phyloP scores from a whole-genome alignment of 2,888 invertebrate genomes.

The Odontothrips loti region DNA sequence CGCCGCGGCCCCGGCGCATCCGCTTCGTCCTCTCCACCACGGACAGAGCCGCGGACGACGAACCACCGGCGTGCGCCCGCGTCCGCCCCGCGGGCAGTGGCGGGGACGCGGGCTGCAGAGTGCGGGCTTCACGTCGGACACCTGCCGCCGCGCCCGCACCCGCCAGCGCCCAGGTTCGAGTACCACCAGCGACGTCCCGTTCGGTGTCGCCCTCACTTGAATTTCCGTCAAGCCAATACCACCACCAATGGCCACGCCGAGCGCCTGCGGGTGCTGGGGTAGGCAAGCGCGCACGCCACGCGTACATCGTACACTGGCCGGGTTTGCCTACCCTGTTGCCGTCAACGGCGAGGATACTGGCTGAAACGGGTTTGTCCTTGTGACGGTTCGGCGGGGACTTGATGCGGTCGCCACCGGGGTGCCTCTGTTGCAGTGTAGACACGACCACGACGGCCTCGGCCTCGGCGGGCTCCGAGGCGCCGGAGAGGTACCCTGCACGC shows the following conservation, averaged over 20 bases:
- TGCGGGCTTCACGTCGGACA: constrained; percentile 39
- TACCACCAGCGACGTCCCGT: too few species aligned
- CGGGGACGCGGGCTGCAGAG: constrained; percentile 36
- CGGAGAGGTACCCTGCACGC: constrained; percentile 35
- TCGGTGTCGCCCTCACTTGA: too few species aligned
- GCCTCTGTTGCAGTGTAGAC: constrained; percentile 41
- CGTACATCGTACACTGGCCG: too few species aligned
- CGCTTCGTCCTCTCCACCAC: not conserved
- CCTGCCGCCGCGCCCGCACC: constrained; percentile 34
- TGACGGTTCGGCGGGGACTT: too few species aligned
- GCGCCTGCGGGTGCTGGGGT: too few species aligned
- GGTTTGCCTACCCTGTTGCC: too few species aligned
- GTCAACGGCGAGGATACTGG: too few species aligned
- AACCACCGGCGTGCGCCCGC: constrained; percentile 10
- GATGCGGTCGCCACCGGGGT: constrained; percentile 35
- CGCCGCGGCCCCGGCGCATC: not conserved
- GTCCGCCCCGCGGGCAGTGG: constrained; percentile 28
- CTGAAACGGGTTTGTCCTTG: too few species aligned
- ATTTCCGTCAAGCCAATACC: too few species aligned
- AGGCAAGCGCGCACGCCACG: too few species aligned
- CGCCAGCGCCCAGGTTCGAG: constrained; percentile 44
- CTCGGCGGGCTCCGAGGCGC: constrained; percentile 32
- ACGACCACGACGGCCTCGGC: constrained; percentile 32
- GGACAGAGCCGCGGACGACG: not conserved
- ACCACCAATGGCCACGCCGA: too few species aligned